Conservation (phyloP, 1,140 invertebrate species). For the Leptinotarsa texana region DNA sequence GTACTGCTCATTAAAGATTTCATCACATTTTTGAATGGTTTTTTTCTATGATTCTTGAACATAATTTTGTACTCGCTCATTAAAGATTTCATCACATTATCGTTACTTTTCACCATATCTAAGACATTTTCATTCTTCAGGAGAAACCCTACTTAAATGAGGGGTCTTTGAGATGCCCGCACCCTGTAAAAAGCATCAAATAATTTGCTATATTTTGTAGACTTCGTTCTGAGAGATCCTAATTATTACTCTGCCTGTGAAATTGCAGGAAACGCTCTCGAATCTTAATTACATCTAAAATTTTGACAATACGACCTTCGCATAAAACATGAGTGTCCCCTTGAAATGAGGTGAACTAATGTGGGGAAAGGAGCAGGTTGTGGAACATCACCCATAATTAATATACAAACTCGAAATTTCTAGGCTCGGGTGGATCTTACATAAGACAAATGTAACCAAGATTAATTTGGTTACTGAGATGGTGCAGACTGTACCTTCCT, state of each 20-base stretch:
- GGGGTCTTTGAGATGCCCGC: too few species aligned
- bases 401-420: slow-evolving; percentile 36
- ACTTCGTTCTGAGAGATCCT: not conserved
- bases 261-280: not conserved
- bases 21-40: too few species aligned
- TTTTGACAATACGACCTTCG: slow-evolving; percentile 3
- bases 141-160: too few species aligned
- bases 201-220: too few species aligned
- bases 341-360: slow-evolving; percentile 15
- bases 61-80: too few species aligned
- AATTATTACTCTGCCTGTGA: not conserved
- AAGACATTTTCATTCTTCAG: too few species aligned
- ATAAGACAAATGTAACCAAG: slow-evolving; percentile 35
- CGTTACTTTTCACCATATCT: too few species aligned
- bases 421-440: slow-evolving; percentile 33
- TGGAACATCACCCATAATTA: slow-evolving; percentile 35
- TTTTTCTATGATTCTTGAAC: too few species aligned
- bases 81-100: too few species aligned
- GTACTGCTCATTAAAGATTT: too few species aligned
- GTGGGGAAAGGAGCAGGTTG: slow-evolving; percentile 20
- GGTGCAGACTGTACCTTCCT: slow-evolving; percentile 13
- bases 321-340: slow-evolving; percentile 20
- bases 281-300: slow-evolving; percentile 17
- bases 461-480: slow-evolving; percentile 35
- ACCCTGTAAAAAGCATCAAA: too few species aligned